Conservation (phyloP, 2,797 vertebrate genomes). For the Mus minutoides region DNA sequence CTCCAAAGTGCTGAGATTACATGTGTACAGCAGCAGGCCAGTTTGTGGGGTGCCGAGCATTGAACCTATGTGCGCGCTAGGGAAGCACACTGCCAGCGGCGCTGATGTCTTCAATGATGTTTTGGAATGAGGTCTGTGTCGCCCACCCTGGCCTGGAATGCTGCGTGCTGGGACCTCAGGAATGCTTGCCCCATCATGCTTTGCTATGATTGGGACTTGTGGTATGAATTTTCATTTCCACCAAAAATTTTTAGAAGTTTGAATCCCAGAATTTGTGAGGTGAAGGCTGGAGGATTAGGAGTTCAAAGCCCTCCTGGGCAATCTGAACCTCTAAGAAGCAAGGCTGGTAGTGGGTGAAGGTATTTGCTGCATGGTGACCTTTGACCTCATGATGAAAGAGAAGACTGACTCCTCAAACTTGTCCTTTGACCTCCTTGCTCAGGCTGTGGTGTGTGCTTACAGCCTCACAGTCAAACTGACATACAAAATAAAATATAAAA, state of each 20-base stretch:
- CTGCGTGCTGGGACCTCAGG: not conserved
- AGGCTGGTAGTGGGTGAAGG: not conserved
- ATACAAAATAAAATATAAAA: not conserved
- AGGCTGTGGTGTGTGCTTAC: too few species aligned
- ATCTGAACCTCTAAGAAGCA: not conserved
- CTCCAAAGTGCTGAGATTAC: not conserved
- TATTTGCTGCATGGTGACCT: not conserved
- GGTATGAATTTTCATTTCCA: not conserved
- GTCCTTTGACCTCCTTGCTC: not conserved
- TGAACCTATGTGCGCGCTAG: not conserved
- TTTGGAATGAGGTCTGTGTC: not conserved
- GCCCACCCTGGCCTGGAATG: not conserved
- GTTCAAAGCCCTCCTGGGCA: not conserved
- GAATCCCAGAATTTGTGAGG: not conserved
- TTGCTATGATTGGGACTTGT: not conserved
- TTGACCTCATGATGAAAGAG: not conserved
- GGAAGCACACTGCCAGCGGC: not conserved
- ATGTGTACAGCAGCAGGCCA: not conserved
- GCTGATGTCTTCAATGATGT: not conserved
- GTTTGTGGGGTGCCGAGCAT: not conserved
- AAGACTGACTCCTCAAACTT: not conserved
- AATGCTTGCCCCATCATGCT: not conserved
- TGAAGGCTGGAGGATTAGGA: not conserved
- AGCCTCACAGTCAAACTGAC: too few species aligned
- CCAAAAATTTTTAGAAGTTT: not conserved